A percentile compares a stretch with the other conserved stretches of the same genome.
Evolutionary conservation across 2,888 invertebrate genomes (phyloP).

Genomic region (Listrodromus nycthemerus): DNA sequence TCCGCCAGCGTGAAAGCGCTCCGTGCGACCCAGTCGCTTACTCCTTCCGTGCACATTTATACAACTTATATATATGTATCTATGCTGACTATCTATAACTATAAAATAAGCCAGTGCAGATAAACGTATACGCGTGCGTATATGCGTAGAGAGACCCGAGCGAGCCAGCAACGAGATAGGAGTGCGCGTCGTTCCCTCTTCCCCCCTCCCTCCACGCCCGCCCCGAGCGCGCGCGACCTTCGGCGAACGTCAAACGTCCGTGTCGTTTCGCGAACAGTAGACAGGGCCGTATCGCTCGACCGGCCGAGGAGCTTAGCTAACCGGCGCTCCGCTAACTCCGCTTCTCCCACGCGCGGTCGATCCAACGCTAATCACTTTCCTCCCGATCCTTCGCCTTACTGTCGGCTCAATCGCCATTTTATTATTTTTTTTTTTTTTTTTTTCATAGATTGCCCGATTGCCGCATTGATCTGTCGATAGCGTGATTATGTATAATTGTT

Average conservation of each 20-base stretch:
- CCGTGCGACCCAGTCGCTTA: not conserved
- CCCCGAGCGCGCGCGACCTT: constrained; percentile 77
- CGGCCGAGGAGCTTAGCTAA: constrained; percentile 38
- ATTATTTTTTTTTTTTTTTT: constrained; percentile 2
- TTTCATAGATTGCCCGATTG: too few relatives aligned
- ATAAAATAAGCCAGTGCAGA: constrained; percentile 63
- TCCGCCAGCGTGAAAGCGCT: not conserved
- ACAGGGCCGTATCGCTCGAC: constrained; percentile 78
- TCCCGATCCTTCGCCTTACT: constrained; percentile 18
- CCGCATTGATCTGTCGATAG: too few relatives aligned
- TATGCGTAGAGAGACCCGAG: constrained; percentile 69
- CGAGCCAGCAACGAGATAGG: constrained; percentile 33
- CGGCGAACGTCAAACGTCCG: constrained; percentile 83
- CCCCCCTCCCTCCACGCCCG: constrained; percentile 17
- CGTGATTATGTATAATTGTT: too few relatives aligned
- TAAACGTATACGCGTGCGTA: constrained; percentile 57
- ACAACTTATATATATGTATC: not conserved
- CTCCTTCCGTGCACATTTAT: not conserved
- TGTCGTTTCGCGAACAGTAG: constrained; percentile 74
- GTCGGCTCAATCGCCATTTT: not conserved
- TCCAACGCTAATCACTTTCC: constrained; percentile 47
- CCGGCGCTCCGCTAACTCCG: constrained; percentile 19
- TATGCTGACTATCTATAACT: constrained; percentile 46
- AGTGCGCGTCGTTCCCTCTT: constrained; percentile 31
- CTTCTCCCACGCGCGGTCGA: constrained; percentile 41